phyloP scores from a whole-genome alignment of 2,113 vertebrate species.

The Sus scrofa region T2T-Sscrofa CM000814.6:107585501-107586000 shows the following conservation, averaged over 20 bases:
- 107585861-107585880: background rate
- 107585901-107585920: background rate
- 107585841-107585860: background rate
- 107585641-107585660: background rate
- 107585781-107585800: background rate
- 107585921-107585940: background rate
- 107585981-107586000: background rate
- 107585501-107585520: background rate
- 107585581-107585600: background rate
- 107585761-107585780: background rate
- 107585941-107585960: background rate
- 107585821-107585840: background rate
- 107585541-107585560: background rate
- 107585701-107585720: background rate
- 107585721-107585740: background rate
- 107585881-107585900: background rate
- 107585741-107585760: background rate
- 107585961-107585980: background rate
- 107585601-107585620: background rate
- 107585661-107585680: background rate
- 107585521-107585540: background rate
- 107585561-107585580: background rate
- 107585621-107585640: slow-evolving; percentile 18
- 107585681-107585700: background rate
- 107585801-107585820: background rate